Percentiles rank a stretch among this genome's conserved stretches.
phyloP scores from a whole-genome alignment of 2,113 vertebrate species.

The Heterotilapia buettikoferi region DNA sequence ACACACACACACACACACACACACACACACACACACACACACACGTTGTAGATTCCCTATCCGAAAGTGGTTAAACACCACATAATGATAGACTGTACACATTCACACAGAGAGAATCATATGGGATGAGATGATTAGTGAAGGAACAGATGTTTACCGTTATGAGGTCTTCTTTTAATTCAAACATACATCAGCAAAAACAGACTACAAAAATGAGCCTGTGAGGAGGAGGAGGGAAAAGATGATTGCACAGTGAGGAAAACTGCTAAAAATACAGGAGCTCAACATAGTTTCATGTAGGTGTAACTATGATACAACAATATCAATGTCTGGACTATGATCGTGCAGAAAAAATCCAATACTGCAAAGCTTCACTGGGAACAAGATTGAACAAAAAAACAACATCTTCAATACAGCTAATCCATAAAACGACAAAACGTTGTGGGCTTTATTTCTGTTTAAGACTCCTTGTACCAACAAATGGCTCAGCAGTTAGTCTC shows the following conservation, averaged over 20 bases:
- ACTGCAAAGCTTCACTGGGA: neutral
- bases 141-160: slow-evolving; percentile 15
- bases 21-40: fast-evolving
- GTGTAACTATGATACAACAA: neutral
- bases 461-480: neutral
- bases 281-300: neutral
- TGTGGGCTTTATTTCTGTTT: neutral
- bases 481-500: neutral
- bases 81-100: slow-evolving; percentile 43
- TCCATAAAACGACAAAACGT: neutral
- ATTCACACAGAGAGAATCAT: neutral
- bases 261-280: neutral
- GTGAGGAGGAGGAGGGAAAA: neutral
- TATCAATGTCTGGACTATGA: neutral
- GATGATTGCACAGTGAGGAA: neutral
- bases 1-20: neutral
- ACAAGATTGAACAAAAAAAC: neutral
- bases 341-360: neutral
- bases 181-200: neutral
- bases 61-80: slow-evolving; percentile 37
- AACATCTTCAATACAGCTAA: neutral
- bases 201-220: neutral
- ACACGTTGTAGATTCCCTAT: slow-evolving; percentile 4
- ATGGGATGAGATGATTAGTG: neutral
- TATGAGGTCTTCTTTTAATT: neutral